Conservation (phyloP, 2,888 invertebrate genomes). For the Pocota personata region DNA sequence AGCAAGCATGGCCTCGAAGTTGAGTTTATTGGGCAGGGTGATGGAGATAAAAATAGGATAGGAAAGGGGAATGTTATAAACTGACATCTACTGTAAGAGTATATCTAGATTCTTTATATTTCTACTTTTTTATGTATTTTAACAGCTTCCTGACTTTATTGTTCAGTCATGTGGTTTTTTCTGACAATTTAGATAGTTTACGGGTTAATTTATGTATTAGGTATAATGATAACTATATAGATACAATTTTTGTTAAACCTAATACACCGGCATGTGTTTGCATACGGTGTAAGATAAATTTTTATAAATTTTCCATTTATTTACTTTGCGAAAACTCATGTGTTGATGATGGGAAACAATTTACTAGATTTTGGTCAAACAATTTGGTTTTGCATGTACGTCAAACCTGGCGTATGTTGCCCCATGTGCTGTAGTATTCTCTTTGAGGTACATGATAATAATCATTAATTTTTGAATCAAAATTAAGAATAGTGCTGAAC, state of each 20-base stretch:
- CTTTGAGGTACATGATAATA: constrained; percentile 13
- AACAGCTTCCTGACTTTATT: constrained; percentile 22
- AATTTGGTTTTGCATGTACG: not conserved
- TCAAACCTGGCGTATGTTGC: not conserved
- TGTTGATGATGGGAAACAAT: constrained; percentile 2
- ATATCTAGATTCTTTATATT: constrained; percentile 2
- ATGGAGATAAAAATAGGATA: constrained; percentile 46
- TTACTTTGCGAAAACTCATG: constrained; percentile 2
- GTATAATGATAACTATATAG: not conserved
- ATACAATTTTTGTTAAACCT: not conserved
- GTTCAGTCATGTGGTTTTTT: constrained; percentile 19
- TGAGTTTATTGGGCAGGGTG: constrained; percentile 57
- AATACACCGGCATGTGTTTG: not conserved
- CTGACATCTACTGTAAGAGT: not conserved
- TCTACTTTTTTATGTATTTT: not conserved
- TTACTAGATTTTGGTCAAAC: constrained; percentile 3
- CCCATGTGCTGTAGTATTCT: not conserved
- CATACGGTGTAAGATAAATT: not conserved
- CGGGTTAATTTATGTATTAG: not conserved
- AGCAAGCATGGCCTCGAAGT: constrained; percentile 53
- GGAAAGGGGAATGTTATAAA: not conserved
- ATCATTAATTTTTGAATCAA: constrained; percentile 11
- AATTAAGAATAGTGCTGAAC: not conserved
- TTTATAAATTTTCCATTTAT: not conserved
- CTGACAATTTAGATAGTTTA: constrained; percentile 10